phyloP scores from a whole-genome alignment of 35 echinoderm and acorn worm genomes.

The Diadema setosum region DNA sequence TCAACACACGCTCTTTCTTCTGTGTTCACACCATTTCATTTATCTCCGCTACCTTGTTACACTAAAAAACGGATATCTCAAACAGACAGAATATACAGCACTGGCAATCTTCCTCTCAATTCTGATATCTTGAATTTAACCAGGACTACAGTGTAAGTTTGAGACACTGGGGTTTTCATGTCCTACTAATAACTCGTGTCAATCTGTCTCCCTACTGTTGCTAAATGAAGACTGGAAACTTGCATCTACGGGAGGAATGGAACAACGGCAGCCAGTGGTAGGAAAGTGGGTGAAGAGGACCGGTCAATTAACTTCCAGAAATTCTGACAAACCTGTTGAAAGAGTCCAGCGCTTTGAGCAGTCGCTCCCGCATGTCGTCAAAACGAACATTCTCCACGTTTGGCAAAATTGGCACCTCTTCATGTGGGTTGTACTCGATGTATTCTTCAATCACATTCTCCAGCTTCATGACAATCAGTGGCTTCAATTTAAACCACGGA shows the following conservation, averaged over 20 bases:
- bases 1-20: too few species aligned
- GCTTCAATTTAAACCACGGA: constrained; percentile 93
- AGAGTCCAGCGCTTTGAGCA: constrained; percentile 64
- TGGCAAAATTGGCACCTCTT: constrained; percentile 71
- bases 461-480: constrained; percentile 71
- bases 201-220: too few species aligned
- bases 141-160: too few species aligned
- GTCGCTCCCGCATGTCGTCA: constrained; percentile 85
- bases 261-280: not conserved
- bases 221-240: too few species aligned
- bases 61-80: too few species aligned
- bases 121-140: too few species aligned
- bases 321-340: constrained; percentile 76
- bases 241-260: not conserved
- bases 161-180: too few species aligned
- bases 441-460: constrained; percentile 98
- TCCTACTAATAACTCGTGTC: too few species aligned
- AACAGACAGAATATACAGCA: too few species aligned
- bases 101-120: too few species aligned
- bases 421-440: constrained; percentile 73
- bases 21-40: too few species aligned
- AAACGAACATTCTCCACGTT: constrained; percentile 96
- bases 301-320: not conserved
- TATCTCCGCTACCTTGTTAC: too few species aligned
- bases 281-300: not conserved